Base-by-base conservation (phyloP, 2,797 vertebrate genomes). In the Rhabdomys pumilio region DNA sequence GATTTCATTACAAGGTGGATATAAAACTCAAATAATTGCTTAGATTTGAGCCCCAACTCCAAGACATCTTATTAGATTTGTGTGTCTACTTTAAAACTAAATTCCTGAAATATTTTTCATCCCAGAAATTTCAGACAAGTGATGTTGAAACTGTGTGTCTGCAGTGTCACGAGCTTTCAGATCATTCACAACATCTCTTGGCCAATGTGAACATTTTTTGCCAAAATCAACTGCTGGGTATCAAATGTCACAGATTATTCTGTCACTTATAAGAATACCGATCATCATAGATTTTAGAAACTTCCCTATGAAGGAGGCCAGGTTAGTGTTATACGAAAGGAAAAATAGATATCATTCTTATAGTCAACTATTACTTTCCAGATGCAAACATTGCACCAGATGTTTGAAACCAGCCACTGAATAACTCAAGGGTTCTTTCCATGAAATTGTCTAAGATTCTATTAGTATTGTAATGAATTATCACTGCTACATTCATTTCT, bases 261-360 rank as follows among this genome's bases (percentile, higher is more conserved):
- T 22, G 15, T 53, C 57, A 85, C 81, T 59, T 73, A 7, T 31
- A 67, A 93, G 19, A 73, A 73, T 5, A 81, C 4, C 75, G 29
- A 95, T 85, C 77, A 17, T 53, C 4, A 63, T 6, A 34, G 8
- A 19, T 20, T 91, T 57, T 94, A 24, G 73, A 95, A 96, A 57
- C 1, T 55, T 44, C 7, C 10, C 57, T 76, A 19, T 41, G 76
- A 67, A 82, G 38, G 19, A 53, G 26, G n/a, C 19, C 90, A 75
- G 10, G 24, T 69, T 59, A 12, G 9, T 63, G 3, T 31, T 90
- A 57, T 38, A 67, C 34, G 61, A 88, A 72, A 84, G 65, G 4
- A 9, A 73, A 86, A 77, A 47, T 19, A 2, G 2, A 76, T 13
- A 76, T 17, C 77, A 63, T 47, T 55, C 22, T 22, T 94, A 50